Conservation (phyloP, 2,113 vertebrate species). For the Ictidomys tridecemlineatus region DNA sequence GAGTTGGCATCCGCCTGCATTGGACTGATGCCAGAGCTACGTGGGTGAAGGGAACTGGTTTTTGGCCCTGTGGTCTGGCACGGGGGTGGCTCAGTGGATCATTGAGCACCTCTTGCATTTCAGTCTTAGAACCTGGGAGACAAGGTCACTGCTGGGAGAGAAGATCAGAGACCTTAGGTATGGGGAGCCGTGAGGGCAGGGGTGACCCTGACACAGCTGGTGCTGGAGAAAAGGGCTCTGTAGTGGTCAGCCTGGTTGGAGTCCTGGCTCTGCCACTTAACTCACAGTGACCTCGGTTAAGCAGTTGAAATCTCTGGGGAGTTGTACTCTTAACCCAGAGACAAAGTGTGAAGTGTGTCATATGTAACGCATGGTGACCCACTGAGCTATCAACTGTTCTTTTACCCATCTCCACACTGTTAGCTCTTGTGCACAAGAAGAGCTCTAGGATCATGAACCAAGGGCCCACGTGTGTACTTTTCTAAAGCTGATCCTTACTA, state of each 20-base stretch:
- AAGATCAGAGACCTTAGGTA: background rate
- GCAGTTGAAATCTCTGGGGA: background rate
- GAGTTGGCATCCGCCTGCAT: background rate
- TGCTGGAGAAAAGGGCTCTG: background rate
- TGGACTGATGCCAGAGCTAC: background rate
- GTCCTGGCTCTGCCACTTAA: background rate
- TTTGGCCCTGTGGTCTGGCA: background rate
- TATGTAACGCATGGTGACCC: background rate
- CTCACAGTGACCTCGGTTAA: background rate
- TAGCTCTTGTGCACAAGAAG: background rate
- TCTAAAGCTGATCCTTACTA: background rate
- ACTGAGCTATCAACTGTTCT: background rate
- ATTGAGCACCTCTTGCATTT: background rate
- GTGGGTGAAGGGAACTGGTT: rapidly evolving
- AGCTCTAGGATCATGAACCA: background rate
- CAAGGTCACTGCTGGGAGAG: too few relatives aligned
- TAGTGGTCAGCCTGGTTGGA: background rate
- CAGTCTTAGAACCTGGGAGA: background rate
- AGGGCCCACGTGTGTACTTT: background rate
- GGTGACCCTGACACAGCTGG: too few relatives aligned
- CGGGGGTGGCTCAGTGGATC: background rate
- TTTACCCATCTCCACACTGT: rapidly evolving
- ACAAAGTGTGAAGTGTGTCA: background rate
- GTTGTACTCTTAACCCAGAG: background rate
- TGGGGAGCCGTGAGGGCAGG: too few relatives aligned